Evolutionary conservation across 2,888 invertebrate genomes (phyloP).

Genomic region (Macrosiphum euphorbiae): DNA sequence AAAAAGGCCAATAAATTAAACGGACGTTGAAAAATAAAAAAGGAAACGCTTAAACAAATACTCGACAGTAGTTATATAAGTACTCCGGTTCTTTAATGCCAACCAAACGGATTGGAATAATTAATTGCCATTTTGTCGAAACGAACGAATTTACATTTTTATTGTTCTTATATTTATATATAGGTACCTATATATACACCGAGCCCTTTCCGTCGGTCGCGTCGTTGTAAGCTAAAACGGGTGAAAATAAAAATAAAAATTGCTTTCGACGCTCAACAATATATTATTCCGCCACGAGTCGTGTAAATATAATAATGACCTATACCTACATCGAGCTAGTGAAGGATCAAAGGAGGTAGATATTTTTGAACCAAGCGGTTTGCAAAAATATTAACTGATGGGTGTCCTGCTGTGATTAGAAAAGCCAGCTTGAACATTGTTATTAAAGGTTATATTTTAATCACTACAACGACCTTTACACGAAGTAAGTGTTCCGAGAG

Average conservation of each 20-base stretch:
- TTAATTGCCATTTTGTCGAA: slow-evolving; percentile 17
- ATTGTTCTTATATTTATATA: neutral
- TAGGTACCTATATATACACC: too few species aligned
- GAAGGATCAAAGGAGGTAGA: too few species aligned
- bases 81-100: neutral
- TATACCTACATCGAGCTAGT: neutral
- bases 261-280: neutral
- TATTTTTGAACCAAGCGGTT: too few species aligned
- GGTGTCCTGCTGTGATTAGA: too few species aligned
- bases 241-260: neutral
- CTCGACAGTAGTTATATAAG: neutral
- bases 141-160: slow-evolving; percentile 35
- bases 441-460: too few species aligned
- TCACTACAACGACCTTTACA: too few species aligned
- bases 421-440: too few species aligned
- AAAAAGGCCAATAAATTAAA: slow-evolving; percentile 1
- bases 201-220: neutral
- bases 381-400: too few species aligned
- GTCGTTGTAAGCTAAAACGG: neutral
- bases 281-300: neutral
- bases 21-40: neutral
- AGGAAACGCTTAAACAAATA: neutral
- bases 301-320: neutral
- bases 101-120: slow-evolving; percentile 27
- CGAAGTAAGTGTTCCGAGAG: too few species aligned